Base-by-base conservation (phyloP, 2,113 vertebrate genomes). In the Gadus chalcogrammus region DNA sequence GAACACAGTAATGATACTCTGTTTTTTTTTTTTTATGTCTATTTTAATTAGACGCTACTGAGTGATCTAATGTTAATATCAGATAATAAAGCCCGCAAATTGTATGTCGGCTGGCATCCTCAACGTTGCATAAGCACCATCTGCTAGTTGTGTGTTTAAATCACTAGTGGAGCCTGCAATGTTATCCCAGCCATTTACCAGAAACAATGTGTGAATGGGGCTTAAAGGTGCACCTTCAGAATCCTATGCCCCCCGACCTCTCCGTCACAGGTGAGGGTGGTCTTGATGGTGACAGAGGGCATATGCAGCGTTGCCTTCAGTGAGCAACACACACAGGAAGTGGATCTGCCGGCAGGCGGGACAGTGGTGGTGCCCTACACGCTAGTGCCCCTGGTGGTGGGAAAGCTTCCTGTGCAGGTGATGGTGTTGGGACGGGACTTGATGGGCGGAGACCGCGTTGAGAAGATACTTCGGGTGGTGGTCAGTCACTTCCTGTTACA, bases 221-320 rank as follows among this genome's bases (percentile, higher is more conserved):
- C 31, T 35, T 35, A 4, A 35, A 35, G 6, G 2, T 48, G 9
- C 42, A 48, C 13, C 8, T 2, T 48, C 42, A 48, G 42, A 48
- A 48, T 48, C 12, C 42, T n/a, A 58, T 1, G 16, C 16, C 15
- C 55, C 55, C 55, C 55, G 38, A 7, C 0, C 4, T 7, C 0
- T 20, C 31, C 31, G 4, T 35, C 31, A 35, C 72, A 95, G 93
- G 92, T 92, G 15, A 82, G 76, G 0, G 91, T 95, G 77, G 85
- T 91, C 67, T 80, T 94, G 76, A 88, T 89, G 42, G 81, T 90
- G 79, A 93, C 92, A 1, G 84, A 89, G 3, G 61, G 78, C 0
- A 83, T 94, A 12, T 94, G 93, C 86, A 92, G 93, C 1, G 31
- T 88, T 0, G 92, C 93, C 0, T 92, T 86, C 28, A 87, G 79